Conservation (phyloP, 2,797 vertebrate species). For the Coluber constrictor region DNA sequence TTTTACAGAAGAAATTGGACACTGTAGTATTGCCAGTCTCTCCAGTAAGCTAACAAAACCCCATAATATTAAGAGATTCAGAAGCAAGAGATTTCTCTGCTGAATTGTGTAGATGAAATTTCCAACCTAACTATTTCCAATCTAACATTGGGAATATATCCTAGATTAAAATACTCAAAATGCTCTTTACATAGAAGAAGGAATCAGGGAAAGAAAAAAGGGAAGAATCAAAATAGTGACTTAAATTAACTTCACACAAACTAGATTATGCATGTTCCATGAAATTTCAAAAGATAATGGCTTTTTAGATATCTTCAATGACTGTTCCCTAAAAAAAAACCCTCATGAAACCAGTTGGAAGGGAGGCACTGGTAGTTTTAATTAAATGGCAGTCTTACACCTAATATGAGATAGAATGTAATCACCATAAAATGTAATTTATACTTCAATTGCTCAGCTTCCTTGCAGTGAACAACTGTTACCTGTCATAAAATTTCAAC, state of each 20-base stretch:
- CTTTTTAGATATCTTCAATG: not conserved
- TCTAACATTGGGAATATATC: not conserved
- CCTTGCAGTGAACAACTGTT: not conserved
- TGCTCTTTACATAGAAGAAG: not conserved
- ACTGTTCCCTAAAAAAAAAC: not conserved
- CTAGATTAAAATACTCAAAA: not conserved
- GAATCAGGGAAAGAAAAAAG: not conserved
- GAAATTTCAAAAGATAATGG: not conserved
- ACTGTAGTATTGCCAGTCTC: not conserved
- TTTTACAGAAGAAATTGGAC: not conserved
- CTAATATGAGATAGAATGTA: not conserved
- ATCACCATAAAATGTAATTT: not conserved
- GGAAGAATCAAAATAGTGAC: not conserved
- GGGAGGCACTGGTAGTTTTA: not conserved
- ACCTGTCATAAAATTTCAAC: not conserved
- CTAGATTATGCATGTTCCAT: not conserved
- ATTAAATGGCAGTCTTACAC: not conserved
- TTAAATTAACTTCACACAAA: not conserved
- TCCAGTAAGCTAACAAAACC: not conserved
- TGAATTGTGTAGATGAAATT: not conserved
- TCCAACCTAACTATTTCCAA: not conserved
- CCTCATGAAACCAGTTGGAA: not conserved
- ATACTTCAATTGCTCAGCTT: not conserved
- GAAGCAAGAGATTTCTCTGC: not conserved
- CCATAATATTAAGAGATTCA: not conserved